These are phyloP conservation scores for Columba janthina DNA, from an alignment of 2,113 vertebrate species.

Conservation along the genomic window DNA sequence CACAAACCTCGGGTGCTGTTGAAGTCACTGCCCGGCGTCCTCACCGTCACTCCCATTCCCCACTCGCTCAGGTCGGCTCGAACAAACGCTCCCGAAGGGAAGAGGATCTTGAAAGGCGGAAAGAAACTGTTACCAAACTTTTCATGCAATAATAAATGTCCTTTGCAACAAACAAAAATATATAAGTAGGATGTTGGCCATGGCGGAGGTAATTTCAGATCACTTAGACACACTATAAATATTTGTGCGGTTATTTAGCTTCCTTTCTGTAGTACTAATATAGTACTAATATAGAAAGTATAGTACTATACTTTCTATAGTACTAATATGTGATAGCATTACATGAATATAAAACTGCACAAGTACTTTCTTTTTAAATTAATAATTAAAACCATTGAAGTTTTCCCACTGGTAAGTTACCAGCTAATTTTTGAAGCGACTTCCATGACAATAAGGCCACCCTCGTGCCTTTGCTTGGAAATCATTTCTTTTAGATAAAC, in stretches of 20 bases:
- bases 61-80: constrained; percentile 71
- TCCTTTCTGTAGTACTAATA: not conserved
- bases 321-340: not conserved
- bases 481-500: constrained; percentile 20
- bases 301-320: not conserved
- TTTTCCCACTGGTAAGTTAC: constrained; percentile 5
- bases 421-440: not conserved
- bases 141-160: not conserved
- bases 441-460: not conserved
- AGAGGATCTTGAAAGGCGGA: constrained; percentile 71
- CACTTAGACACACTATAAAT: not conserved
- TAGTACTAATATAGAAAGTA: not conserved
- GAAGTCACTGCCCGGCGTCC: constrained; percentile 72
- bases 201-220: not conserved
- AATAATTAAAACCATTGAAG: not conserved
- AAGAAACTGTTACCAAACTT: not conserved
- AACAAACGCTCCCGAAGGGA: constrained; percentile 81
- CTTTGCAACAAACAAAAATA: not conserved
- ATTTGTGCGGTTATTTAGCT: not conserved
- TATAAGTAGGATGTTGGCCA: fast-evolving
- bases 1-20: constrained; percentile 76
- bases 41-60: constrained; percentile 79
- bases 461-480: constrained; percentile 11
- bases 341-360: not conserved
- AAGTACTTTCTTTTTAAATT: constrained; percentile 11